Base-by-base conservation (phyloP, 2,113 vertebrate species). In the Lophotis ruficrista region DNA sequence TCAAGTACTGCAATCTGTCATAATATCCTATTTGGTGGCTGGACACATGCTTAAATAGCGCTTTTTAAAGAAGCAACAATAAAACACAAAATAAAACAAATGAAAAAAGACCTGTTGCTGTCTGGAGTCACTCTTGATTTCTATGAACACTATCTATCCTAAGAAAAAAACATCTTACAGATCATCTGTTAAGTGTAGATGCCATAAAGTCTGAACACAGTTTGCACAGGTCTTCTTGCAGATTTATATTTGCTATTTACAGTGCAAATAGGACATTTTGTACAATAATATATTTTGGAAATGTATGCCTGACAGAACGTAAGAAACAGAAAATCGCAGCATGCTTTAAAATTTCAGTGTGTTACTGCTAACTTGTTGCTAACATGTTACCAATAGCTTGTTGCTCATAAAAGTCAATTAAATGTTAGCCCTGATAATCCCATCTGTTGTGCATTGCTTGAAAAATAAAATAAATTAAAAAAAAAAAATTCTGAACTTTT, bases 341-440 rank as follows among this genome's bases (percentile, higher is more conserved):
- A 80, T 51, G n/a, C 25, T 93, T 89, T 78, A 75, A 92, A 83
- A 70, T 87, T 78, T 70, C 65, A 54, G 6, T 56, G n/a, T 80
- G 71, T 71, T 89, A 75, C 30, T 83, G 35, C 20, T 81, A 83
- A 62, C 35, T 87, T 89, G 57, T 66, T 81, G 41, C 48, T 89
- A 90, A 70, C 27, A 23, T 68, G 33, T 30, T 87, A 83, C 33
- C 48, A 73, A 43, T 75, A 82, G 43, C 37, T 72, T 45, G n/a
- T 37, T 82, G 33, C 53, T 94, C 88, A 94, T 62, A 76, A 87
- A 93, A 93, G 31, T 50, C 62, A 96, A 65, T 51, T 87, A 93
- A 96, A 93, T 91, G 53, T 37, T 90, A 90, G 66, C 37, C 85
- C 41, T 28, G 5, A n/a, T 50, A 82, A 88, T 83, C 10, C 87